Percentiles rank a stretch among this genome's conserved stretches.
These are phyloP conservation scores for Platysteira castanea DNA, from an alignment of 2,113 vertebrate species.

Conservation along the genomic window DNA sequence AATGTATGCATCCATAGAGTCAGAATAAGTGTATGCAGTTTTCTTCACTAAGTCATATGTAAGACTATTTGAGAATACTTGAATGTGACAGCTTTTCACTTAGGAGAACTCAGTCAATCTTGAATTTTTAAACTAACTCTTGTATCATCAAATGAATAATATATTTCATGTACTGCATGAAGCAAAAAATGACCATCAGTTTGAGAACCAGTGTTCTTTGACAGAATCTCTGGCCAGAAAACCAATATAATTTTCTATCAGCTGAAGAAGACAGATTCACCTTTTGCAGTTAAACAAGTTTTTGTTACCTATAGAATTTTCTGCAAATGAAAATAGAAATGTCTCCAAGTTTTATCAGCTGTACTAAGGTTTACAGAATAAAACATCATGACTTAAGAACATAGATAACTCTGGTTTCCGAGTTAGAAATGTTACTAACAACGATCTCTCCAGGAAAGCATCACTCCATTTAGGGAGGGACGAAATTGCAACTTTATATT, in stretches of 20 bases:
- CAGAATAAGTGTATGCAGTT: neutral
- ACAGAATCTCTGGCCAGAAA: neutral
- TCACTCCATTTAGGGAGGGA: neutral
- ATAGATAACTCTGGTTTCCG: constrained; percentile 27
- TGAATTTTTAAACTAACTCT: neutral
- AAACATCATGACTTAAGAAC: constrained; percentile 23
- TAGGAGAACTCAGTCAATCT: neutral
- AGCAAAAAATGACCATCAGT: neutral
- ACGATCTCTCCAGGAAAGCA: neutral
- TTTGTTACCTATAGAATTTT: constrained; percentile 13
- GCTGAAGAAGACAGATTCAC: neutral
- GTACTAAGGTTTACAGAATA: neutral
- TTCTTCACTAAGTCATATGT: neutral
- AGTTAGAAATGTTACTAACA: neutral
- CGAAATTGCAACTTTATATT: neutral
- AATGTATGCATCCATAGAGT: neutral
- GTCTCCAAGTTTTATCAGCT: constrained; percentile 34
- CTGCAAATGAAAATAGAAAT: constrained; percentile 36
- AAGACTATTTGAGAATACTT: constrained; percentile 14
- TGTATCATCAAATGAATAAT: neutral
- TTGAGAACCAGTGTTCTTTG: neutral
- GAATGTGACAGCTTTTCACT: constrained; percentile 34
- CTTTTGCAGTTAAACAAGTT: neutral
- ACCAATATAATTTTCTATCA: constrained; percentile 15
- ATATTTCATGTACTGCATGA: neutral